Evolutionary conservation across 2,888 invertebrate genomes (phyloP).

Genomic region (Ptychoptera contaminata): DNA sequence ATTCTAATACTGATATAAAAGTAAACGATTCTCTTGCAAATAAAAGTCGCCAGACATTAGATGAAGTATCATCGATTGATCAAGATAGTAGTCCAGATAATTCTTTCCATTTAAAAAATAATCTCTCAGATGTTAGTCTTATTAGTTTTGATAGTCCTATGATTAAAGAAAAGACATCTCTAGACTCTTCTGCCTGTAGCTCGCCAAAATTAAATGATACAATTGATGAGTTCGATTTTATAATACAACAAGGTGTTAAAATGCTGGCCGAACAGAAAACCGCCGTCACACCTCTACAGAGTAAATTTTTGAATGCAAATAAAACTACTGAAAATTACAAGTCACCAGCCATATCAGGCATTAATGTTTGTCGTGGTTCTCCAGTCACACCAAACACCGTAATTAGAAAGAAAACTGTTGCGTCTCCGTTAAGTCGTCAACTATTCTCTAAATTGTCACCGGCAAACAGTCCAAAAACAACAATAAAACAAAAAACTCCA

Average conservation of each 20-base stretch:
- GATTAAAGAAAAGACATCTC: too few relatives aligned
- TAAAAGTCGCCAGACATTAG: slow-evolving; percentile 5
- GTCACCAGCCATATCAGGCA: too few relatives aligned
- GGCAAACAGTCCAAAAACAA: neutral
- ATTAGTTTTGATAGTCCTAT: too few relatives aligned
- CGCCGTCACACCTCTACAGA: slow-evolving; percentile 8
- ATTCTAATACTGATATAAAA: neutral
- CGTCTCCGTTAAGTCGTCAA: too few relatives aligned
- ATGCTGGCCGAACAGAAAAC: slow-evolving; percentile 15
- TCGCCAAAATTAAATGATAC: slow-evolving; percentile 30
- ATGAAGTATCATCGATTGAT: slow-evolving; percentile 1
- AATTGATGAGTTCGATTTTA: slow-evolving; percentile 31
- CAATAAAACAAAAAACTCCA: neutral
- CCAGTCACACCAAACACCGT: slow-evolving; percentile 11
- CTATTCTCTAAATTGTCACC: neutral
- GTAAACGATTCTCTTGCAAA: slow-evolving; percentile 6
- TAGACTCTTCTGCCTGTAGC: neutral
- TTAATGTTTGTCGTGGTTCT: neutral
- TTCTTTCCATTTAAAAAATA: too few relatives aligned
- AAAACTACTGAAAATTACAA: too few relatives aligned
- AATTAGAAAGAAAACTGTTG: slow-evolving; percentile 7
- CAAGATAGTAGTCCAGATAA: slow-evolving; percentile 9
- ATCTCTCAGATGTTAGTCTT: too few relatives aligned
- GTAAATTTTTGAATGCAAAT: slow-evolving; percentile 1
- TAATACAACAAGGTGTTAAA: slow-evolving; percentile 26